Evolutionary conservation across 2,797 vertebrate genomes (phyloP).

Genomic region (Hemibagrus guttatus): DNA sequence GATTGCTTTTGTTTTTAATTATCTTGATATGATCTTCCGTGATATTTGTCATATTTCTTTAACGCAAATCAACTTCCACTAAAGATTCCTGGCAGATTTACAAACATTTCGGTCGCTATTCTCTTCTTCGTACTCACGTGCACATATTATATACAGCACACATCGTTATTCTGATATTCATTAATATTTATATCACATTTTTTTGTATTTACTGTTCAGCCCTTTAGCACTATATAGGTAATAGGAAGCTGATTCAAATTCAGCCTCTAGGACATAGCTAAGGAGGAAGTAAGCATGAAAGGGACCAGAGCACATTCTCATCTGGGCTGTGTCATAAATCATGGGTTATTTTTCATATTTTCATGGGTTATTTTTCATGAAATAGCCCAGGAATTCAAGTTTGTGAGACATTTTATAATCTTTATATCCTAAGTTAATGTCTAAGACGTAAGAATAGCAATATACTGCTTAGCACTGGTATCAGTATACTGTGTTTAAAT

Average conservation of each 20-base stretch:
- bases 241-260: background rate
- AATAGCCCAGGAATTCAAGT: background rate
- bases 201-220: background rate
- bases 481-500: slow-evolving; percentile 12
- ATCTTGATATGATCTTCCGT: background rate
- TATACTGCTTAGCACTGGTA: background rate
- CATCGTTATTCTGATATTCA: background rate
- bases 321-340: background rate
- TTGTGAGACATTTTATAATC: background rate
- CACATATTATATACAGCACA: background rate
- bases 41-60: background rate
- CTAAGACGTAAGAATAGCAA: slow-evolving; percentile 15
- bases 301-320: background rate
- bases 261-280: background rate
- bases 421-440: slow-evolving; percentile 10
- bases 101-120: background rate
- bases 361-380: no score
- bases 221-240: background rate
- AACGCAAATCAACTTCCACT: background rate
- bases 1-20: background rate
- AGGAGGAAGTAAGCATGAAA: background rate
- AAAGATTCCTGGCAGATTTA: no score
- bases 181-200: background rate
- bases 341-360: background rate
- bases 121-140: background rate